These are phyloP conservation scores for Poecilobothrus nobilitatus DNA, from an alignment of 2,888 invertebrate genomes.

Conservation along the genomic window DNA sequence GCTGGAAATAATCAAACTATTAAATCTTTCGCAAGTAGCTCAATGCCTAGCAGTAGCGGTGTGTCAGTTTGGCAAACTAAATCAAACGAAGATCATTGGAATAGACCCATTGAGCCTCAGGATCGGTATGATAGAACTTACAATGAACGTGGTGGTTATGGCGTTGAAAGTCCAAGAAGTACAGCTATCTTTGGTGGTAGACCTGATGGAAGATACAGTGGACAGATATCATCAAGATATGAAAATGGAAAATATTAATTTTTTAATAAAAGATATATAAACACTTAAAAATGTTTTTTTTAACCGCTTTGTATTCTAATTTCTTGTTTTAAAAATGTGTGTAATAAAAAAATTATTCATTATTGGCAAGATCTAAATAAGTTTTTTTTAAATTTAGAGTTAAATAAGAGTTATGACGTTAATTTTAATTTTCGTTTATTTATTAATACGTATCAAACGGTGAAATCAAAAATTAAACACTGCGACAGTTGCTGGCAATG, in stretches of 20 bases:
- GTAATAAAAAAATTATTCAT: too few relatives aligned
- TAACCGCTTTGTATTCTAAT: too few relatives aligned
- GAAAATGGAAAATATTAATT: constrained; percentile 21
- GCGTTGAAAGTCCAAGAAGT: constrained; percentile 32
- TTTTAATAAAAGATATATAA: background rate
- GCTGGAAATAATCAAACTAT: constrained; percentile 32
- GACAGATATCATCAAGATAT: constrained; percentile 39
- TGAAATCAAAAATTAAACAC: too few relatives aligned
- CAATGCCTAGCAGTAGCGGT: constrained; percentile 32
- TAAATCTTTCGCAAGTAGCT: constrained; percentile 40
- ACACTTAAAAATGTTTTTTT: too few relatives aligned
- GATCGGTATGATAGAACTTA: constrained; percentile 43
- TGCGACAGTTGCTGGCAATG: too few relatives aligned
- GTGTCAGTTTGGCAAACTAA: constrained; percentile 37
- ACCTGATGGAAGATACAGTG: constrained; percentile 40
- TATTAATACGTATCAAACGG: too few relatives aligned
- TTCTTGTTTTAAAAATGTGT: too few relatives aligned
- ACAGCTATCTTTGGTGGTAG: constrained; percentile 33
- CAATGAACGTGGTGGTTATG: constrained; percentile 40
- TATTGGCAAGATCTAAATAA: too few relatives aligned
- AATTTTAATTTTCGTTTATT: too few relatives aligned
- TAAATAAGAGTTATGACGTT: too few relatives aligned
- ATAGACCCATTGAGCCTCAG: constrained; percentile 37
- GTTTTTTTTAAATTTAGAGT: too few relatives aligned
- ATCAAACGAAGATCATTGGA: constrained; percentile 31